Base-by-base conservation (phyloP, 2,888 invertebrate genomes). In the Teinopalpus imperialis region DNA sequence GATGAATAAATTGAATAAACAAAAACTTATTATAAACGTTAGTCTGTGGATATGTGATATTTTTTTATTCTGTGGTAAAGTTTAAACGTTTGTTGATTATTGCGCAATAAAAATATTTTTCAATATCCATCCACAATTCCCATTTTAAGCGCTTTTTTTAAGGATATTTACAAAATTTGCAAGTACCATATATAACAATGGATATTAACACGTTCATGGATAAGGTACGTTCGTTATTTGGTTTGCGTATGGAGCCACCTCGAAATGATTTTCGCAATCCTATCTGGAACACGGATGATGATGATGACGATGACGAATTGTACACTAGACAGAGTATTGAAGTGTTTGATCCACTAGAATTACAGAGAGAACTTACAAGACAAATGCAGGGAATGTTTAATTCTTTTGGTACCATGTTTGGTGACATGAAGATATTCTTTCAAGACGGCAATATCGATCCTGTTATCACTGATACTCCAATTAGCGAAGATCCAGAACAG, bases 241-340 rank as follows among this genome's bases (percentile, higher is more conserved):
- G 87, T 14, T 26, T 83, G 20, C 58, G 58, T 14, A 61, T 65
- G 32, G 71, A 78, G 40, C 72, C 77, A 23, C 85, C 82, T 13
- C 65, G 67, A 56, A 88, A 85, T 50, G 85, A 87, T 54, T 88
- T 88, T 57, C 75, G 88, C 35, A 88, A 88, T 57, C 88, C 88
- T 2, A 85, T 88, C 55, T 87, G 88, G 87, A 78, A 74, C 40
- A 76, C 81, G 2, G 86, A 86, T 47, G 86, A 86, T 49, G 86
- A 71, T 13, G 87, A 79, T 29, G 82, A 80, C 24, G 82, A 71
- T 1, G 86, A 86, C 53, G 87, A 87, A 52, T 66, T 87, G 8
- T 87, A 82, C 51, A 63, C 75, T 5, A 74, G 74, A 52, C 67
- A 77, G 4, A 68, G 74, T 32, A 62, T 74, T 7, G 51, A 63